Conservation (phyloP, 2,797 vertebrate species). For the Steatocranus sp. region DNA sequence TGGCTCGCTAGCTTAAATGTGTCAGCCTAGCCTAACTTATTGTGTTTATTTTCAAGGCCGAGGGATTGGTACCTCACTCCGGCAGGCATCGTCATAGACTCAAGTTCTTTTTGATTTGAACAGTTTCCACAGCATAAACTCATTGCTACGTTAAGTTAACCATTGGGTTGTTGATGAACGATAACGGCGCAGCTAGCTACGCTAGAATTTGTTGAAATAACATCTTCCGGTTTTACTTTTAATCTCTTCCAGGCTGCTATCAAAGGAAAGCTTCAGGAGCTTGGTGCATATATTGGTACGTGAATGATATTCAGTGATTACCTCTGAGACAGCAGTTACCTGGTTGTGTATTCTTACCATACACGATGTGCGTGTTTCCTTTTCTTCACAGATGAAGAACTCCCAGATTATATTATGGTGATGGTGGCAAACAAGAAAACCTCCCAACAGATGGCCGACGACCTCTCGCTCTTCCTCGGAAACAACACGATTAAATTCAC, state of each 20-base stretch:
- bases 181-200: background rate
- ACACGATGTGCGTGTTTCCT: background rate
- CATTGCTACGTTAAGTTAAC: background rate
- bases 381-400: constrained; percentile 85
- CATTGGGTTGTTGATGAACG: background rate
- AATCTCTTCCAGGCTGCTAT: constrained; percentile 84
- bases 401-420: constrained; percentile 99
- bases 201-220: background rate
- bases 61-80: rapidly evolving
- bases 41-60: constrained; percentile 1
- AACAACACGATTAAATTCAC: constrained; percentile 96
- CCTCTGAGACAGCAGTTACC: background rate
- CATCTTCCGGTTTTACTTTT: background rate
- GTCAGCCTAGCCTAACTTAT: background rate
- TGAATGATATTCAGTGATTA: background rate
- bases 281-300: constrained; percentile 97
- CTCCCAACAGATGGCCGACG: constrained; percentile 95
- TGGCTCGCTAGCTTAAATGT: constrained; percentile 18
- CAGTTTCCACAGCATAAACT: background rate
- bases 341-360: background rate
- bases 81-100: rapidly evolving
- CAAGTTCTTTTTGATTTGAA: background rate
- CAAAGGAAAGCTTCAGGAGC: constrained; percentile 94
- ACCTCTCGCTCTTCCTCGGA: constrained; percentile 95
- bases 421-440: constrained; percentile 99